phyloP scores from a whole-genome alignment of 2,797 vertebrate genomes.

The Notamacropus eugenii region DNA sequence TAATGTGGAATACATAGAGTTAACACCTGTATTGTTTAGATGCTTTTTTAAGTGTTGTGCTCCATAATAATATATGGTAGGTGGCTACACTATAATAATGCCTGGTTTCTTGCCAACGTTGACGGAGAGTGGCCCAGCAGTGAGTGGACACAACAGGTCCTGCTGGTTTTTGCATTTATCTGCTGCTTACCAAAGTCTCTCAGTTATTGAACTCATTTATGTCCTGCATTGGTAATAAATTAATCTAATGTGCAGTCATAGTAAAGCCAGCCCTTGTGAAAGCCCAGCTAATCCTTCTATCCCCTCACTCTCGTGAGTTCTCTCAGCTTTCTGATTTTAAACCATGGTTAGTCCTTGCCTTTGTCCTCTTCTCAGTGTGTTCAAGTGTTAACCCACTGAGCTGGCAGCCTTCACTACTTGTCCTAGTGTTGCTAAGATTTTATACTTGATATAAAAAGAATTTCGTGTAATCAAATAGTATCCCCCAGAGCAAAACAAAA shows the following conservation, averaged over 20 bases:
- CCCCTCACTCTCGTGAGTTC: slow-evolving; percentile 50
- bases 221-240: slow-evolving; percentile 39
- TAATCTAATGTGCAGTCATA: slow-evolving; percentile 7
- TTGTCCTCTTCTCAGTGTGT: slow-evolving; percentile 73
- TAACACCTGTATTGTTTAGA: slow-evolving; percentile 72
- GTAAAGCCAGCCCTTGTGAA: slow-evolving; percentile 43
- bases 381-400: slow-evolving; percentile 59
- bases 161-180: slow-evolving; percentile 38
- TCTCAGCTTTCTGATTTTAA: slow-evolving; percentile 70
- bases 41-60: slow-evolving; percentile 73
- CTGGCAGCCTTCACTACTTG: slow-evolving; percentile 61
- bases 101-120: slow-evolving; percentile 69
- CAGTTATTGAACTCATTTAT: slow-evolving; percentile 33
- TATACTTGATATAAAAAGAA: slow-evolving; percentile 79
- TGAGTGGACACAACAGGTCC: neutral
- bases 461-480: slow-evolving; percentile 80
- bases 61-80: slow-evolving; percentile 66
- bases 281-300: slow-evolving; percentile 50
- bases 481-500: slow-evolving; percentile 79
- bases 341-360: slow-evolving; percentile 62
- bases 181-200: neutral
- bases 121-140: slow-evolving; percentile 46
- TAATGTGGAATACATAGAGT: slow-evolving; percentile 68
- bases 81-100: slow-evolving; percentile 41
- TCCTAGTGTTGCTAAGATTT: slow-evolving; percentile 74